Percentiles rank a stretch among this genome's conserved stretches.
Evolutionary conservation across 2,797 vertebrate genomes (phyloP).

Genomic region (Pelodytes ibericus): DNA sequence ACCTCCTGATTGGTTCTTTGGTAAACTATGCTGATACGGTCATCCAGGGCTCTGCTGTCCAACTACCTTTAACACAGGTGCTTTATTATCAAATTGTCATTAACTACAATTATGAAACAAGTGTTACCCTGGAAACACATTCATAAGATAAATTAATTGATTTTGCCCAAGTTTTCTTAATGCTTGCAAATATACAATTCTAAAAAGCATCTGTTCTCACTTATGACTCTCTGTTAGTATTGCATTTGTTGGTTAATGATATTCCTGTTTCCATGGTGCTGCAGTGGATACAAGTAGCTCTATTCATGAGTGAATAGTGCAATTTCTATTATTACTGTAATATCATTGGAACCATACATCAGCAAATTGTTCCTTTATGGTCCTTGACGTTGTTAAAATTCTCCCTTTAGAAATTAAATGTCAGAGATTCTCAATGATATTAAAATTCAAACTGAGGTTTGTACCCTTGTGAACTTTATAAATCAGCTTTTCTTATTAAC

Average conservation of each 20-base stretch:
- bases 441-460: slow-evolving; percentile 49
- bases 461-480: slow-evolving; percentile 39
- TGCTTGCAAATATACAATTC: slow-evolving; percentile 25
- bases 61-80: too few relatives aligned
- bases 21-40: too few relatives aligned
- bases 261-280: slow-evolving; percentile 65
- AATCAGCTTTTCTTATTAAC: slow-evolving; percentile 38
- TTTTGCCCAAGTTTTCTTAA: slow-evolving; percentile 37
- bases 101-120: too few relatives aligned
- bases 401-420: slow-evolving; percentile 59
- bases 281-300: slow-evolving; percentile 55
- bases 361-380: slow-evolving; percentile 65
- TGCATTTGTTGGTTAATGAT: slow-evolving; percentile 56
- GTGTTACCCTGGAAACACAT: slow-evolving; percentile 14
- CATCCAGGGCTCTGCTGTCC: too few relatives aligned
- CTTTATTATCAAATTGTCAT: too few relatives aligned
- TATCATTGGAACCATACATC: slow-evolving; percentile 62
- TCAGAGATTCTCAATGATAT: slow-evolving; percentile 59
- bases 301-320: slow-evolving; percentile 58
- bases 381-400: slow-evolving; percentile 60
- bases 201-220: slow-evolving; percentile 39
- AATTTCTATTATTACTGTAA: slow-evolving; percentile 62
- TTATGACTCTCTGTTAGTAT: slow-evolving; percentile 44
- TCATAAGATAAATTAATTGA: slow-evolving; percentile 30
- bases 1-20: too few relatives aligned